Conservation (phyloP, 2,888 invertebrate genomes). For the Drosophila mulleri region DNA sequence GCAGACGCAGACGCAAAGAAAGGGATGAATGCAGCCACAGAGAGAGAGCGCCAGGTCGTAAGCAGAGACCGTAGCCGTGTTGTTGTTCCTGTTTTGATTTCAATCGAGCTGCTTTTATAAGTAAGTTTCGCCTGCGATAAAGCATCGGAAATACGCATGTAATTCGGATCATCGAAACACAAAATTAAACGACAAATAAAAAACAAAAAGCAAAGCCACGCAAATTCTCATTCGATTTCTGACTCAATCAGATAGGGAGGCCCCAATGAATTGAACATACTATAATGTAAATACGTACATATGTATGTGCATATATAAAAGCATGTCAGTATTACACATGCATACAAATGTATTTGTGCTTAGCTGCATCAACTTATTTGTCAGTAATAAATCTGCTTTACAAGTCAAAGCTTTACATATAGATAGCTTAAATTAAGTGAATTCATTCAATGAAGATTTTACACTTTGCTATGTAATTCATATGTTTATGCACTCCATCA, state of each 20-base stretch:
- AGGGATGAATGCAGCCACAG: background rate
- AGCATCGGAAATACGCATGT: conserved; percentile 15
- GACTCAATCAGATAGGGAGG: background rate
- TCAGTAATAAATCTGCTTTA: too few species aligned
- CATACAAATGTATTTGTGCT: too few species aligned
- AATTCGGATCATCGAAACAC: conserved; percentile 6
- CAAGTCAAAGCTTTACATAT: too few species aligned
- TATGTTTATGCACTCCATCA: too few species aligned
- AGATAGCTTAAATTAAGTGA: too few species aligned
- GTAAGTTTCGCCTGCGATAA: conserved; percentile 2
- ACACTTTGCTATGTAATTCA: too few species aligned
- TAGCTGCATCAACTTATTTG: too few species aligned
- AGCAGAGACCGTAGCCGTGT: background rate
- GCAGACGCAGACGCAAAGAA: background rate
- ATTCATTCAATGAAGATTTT: too few species aligned
- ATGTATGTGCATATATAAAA: too few species aligned
- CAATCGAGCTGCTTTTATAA: conserved; percentile 4
- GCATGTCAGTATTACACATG: background rate
- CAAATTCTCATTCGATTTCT: conserved; percentile 17
- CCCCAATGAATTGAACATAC: background rate
- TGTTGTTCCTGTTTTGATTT: conserved; percentile 18
- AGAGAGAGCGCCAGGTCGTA: background rate
- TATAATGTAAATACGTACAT: too few species aligned
- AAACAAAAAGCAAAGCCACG: conserved; percentile 1
- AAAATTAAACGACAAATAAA: conserved; percentile 22